Evolutionary conservation across 2,797 vertebrate species (phyloP).

Genomic region (Takifugu rubripes): DNA sequence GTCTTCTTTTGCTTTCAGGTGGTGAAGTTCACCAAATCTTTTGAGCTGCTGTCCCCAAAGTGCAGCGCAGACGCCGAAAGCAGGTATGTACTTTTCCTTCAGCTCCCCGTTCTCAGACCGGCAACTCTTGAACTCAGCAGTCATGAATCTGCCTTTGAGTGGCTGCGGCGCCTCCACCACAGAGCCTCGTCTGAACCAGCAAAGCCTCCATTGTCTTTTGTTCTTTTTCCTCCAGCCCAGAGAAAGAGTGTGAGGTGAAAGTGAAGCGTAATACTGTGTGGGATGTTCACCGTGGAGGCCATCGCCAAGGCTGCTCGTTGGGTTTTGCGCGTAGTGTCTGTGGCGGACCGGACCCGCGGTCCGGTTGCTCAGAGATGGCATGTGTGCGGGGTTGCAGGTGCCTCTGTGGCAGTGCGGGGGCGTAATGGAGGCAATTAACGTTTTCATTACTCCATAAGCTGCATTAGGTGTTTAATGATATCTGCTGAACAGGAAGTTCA

Average conservation of each 20-base stretch:
- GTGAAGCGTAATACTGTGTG: conserved; percentile 55
- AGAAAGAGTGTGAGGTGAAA: conserved; percentile 48
- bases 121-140: conserved; percentile 18
- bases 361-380: conserved; percentile 4
- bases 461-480: conserved; percentile 54
- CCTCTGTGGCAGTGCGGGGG: conserved; percentile 44
- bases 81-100: conserved; percentile 77
- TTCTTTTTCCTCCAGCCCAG: conserved; percentile 41
- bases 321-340: too few relatives aligned
- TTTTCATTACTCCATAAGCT: conserved; percentile 67
- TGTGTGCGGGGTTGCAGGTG: conserved; percentile 33
- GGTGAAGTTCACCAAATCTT: conserved; percentile 98
- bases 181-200: conserved; percentile 22
- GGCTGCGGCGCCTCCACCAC: neutral
- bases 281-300: conserved; percentile 60
- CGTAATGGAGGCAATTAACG: conserved; percentile 58
- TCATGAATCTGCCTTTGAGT: conserved; percentile 15
- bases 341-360: too few relatives aligned
- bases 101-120: conserved; percentile 1
- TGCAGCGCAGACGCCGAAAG: conserved; percentile 93
- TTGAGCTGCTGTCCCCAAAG: conserved; percentile 95
- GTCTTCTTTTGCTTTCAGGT: conserved; percentile 75
- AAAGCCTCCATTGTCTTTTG: conserved; percentile 55
- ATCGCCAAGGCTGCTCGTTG: neutral
- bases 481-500: conserved; percentile 53